phyloP scores from a whole-genome alignment of 2,113 vertebrate species.

The Tichodroma muraria region DNA sequence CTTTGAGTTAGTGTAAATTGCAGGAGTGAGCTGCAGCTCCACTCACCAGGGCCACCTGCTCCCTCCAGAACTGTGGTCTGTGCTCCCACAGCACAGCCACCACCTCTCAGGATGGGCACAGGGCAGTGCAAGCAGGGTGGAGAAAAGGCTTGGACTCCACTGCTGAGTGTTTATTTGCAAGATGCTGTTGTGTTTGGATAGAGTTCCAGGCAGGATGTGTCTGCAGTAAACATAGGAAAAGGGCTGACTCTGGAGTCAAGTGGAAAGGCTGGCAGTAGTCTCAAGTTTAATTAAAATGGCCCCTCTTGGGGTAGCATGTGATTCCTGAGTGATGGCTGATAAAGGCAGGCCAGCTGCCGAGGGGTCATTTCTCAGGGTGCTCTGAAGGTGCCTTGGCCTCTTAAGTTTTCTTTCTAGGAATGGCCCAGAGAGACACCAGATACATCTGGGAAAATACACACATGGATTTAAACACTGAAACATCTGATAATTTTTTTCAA shows the following conservation, averaged over 20 bases:
- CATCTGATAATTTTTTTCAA: neutral
- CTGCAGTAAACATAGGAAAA: slow-evolving; percentile 59
- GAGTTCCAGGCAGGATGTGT: slow-evolving; percentile 24
- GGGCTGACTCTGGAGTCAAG: neutral
- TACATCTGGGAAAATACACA: neutral
- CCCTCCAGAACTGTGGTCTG: fast-evolving
- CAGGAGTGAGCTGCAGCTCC: neutral
- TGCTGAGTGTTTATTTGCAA: neutral
- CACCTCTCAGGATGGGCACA: fast-evolving
- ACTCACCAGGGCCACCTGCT: neutral
- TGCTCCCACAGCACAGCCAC: neutral
- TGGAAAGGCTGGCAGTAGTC: neutral
- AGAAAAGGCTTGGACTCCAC: neutral
- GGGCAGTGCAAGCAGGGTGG: neutral
- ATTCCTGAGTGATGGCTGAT: neutral
- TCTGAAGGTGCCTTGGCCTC: neutral
- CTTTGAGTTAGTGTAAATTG: neutral
- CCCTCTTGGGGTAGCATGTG: neutral
- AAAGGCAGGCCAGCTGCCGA: neutral
- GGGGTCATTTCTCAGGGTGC: neutral
- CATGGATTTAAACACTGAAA: neutral
- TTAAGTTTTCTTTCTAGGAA: neutral
- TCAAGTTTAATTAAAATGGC: neutral
- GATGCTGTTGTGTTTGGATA: slow-evolving; percentile 17
- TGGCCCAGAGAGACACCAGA: neutral